phyloP scores from a whole-genome alignment of 2,888 invertebrate genomes.

The Pasiphila rectangulata region DNA sequence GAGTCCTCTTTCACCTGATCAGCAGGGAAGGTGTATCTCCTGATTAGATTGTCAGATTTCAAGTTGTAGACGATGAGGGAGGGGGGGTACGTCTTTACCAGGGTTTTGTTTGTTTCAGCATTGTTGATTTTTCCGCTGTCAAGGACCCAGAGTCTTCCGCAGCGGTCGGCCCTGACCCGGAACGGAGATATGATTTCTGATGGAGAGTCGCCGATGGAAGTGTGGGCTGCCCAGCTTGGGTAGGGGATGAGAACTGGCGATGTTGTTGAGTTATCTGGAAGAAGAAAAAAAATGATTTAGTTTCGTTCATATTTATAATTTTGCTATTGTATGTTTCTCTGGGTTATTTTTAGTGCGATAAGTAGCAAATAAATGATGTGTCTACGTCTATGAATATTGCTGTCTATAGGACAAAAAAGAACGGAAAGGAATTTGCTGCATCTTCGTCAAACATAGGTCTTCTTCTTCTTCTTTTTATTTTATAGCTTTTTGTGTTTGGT shows the following conservation, averaged over 20 bases:
- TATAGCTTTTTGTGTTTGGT: no score
- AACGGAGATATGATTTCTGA: constrained; percentile 88
- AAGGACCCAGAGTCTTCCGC: constrained; percentile 89
- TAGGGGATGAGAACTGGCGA: constrained; percentile 88
- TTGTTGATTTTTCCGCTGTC: constrained; percentile 86
- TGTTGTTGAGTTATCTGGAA: constrained; percentile 83
- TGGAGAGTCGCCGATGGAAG: constrained; percentile 66
- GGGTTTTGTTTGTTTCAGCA: constrained; percentile 65
- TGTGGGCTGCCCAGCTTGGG: constrained; percentile 90
- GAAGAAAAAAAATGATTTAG: no score
- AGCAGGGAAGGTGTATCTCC: constrained; percentile 83
- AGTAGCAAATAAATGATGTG: no score
- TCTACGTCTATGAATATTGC: no score
- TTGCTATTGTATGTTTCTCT: no score
- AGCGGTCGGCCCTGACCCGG: constrained; percentile 86
- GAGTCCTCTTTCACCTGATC: constrained; percentile 85
- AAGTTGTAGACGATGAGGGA: constrained; percentile 87
- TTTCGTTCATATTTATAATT: no score
- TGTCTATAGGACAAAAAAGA: no score
- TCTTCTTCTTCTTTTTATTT: no score
- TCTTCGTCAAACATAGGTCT: no score
- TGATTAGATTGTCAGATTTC: constrained; percentile 84
- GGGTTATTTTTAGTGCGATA: no score
- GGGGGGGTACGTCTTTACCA: constrained; percentile 70
- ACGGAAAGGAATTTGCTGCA: no score